These are phyloP conservation scores for Crematogaster levior DNA, from an alignment of 2,888 invertebrate genomes.

Conservation along the genomic window DNA sequence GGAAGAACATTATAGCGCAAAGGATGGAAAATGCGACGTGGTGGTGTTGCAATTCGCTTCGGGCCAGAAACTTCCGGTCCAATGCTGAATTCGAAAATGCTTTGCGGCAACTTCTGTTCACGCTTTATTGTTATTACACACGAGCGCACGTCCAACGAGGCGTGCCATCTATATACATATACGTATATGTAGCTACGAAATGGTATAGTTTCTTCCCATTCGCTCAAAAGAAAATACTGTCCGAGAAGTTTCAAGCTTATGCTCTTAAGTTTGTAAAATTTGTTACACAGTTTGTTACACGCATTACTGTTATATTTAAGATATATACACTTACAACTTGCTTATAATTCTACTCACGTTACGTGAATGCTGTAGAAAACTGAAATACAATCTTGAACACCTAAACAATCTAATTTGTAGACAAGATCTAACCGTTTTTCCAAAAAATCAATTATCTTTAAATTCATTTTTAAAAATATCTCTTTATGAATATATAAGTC, in stretches of 20 bases:
- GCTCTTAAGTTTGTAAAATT: slow-evolving; percentile 16
- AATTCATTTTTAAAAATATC: not conserved
- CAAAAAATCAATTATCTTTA: not conserved
- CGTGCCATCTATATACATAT: slow-evolving; percentile 29
- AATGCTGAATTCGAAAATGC: slow-evolving; percentile 66
- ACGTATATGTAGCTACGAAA: slow-evolving; percentile 4
- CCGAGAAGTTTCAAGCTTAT: not conserved
- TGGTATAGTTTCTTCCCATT: slow-evolving; percentile 16
- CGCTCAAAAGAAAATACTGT: not conserved
- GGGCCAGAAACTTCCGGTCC: slow-evolving; percentile 74
- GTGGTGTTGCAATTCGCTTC: slow-evolving; percentile 69
- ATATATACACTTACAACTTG: not conserved
- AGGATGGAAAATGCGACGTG: slow-evolving; percentile 66
- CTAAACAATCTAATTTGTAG: not conserved
- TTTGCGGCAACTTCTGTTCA: slow-evolving; percentile 69
- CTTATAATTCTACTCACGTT: not conserved
- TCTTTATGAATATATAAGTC: not conserved
- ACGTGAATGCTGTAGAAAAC: not conserved
- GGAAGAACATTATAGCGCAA: slow-evolving; percentile 12
- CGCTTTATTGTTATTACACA: slow-evolving; percentile 68
- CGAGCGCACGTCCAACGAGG: slow-evolving; percentile 59
- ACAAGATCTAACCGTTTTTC: not conserved
- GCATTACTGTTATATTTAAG: not conserved
- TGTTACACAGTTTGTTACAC: slow-evolving; percentile 15
- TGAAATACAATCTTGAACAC: not conserved